Evolutionary conservation across 1,140 invertebrate genomes (phyloP).

Genomic region (Pissodes strobi): DNA sequence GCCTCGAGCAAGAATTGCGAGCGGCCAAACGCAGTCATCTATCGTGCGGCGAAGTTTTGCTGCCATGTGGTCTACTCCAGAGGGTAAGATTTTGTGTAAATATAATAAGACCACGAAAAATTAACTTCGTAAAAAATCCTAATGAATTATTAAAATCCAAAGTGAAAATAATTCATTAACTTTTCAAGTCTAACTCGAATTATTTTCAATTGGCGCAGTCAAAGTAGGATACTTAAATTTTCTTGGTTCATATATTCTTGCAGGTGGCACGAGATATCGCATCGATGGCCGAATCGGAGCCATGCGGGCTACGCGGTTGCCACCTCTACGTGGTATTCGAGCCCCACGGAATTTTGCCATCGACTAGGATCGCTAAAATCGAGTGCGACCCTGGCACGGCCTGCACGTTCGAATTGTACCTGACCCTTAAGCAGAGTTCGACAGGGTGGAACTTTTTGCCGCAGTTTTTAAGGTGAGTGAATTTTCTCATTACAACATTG

Average conservation of each 20-base stretch:
- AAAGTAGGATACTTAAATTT: background rate
- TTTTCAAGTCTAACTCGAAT: too few species aligned
- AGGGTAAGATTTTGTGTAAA: conserved; percentile 56
- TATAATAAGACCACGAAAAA: too few species aligned
- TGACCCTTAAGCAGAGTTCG: conserved; percentile 79
- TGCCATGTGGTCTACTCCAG: conserved; percentile 76
- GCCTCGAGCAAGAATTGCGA: conserved; percentile 74
- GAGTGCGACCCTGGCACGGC: conserved; percentile 81
- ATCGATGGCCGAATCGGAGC: conserved; percentile 79
- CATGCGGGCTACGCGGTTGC: conserved; percentile 79
- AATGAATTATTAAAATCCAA: too few species aligned
- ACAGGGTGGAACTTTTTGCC: conserved; percentile 81
- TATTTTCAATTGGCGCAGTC: background rate
- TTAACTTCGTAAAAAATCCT: too few species aligned
- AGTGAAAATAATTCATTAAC: too few species aligned
- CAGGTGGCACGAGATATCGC: conserved; percentile 72
- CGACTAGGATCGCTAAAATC: conserved; percentile 66
- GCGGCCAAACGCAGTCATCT: conserved; percentile 78
- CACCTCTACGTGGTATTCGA: conserved; percentile 77
- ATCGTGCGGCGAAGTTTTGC: conserved; percentile 76
- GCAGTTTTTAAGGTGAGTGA: conserved; percentile 82
- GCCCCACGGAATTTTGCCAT: conserved; percentile 65
- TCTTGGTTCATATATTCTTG: background rate
- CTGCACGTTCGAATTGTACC: conserved; percentile 82
- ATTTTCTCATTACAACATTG: background rate